A percentile compares a stretch with the other conserved stretches of the same genome.
Evolutionary conservation across 2,797 vertebrate genomes (phyloP).

Genomic region (Cynodonichthys magdalenae): DNA sequence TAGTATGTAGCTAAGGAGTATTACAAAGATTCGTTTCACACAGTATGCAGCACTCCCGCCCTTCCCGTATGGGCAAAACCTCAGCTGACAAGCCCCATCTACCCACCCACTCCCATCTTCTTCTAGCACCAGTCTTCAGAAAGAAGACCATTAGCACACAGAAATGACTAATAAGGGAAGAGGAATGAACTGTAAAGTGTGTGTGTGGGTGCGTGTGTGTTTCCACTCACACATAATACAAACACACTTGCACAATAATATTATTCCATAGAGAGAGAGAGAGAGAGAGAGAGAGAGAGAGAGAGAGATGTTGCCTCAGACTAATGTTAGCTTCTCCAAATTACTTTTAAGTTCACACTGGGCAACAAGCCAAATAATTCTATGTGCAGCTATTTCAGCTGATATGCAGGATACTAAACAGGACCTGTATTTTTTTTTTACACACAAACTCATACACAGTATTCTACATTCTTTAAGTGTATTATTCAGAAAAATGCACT

Average conservation of each 20-base stretch:
- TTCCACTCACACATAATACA: slow-evolving; percentile 15
- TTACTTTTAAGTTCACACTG: slow-evolving; percentile 53
- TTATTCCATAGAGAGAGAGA: slow-evolving; percentile 38
- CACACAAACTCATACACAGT: slow-evolving; percentile 4
- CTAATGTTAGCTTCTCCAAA: slow-evolving; percentile 61
- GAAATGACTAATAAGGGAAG: slow-evolving; percentile 58
- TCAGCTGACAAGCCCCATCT: slow-evolving; percentile 56
- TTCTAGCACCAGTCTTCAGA: slow-evolving; percentile 46
- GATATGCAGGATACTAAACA: slow-evolving; percentile 33
- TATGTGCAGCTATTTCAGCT: slow-evolving; percentile 35
- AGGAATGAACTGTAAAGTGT: slow-evolving; percentile 37
- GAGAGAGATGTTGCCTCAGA: slow-evolving; percentile 44
- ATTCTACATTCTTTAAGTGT: not conserved
- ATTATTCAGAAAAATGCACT: not conserved
- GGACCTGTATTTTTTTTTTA: not conserved
- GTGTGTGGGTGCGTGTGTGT: slow-evolving; percentile 20
- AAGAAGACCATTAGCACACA: slow-evolving; percentile 63
- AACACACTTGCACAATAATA: slow-evolving; percentile 19
- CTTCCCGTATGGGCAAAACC: slow-evolving; percentile 65
- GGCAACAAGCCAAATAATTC: slow-evolving; percentile 48
- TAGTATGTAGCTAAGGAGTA: slow-evolving; percentile 63
- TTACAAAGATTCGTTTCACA: slow-evolving; percentile 70
- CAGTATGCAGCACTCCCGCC: slow-evolving; percentile 44
- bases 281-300: not conserved
- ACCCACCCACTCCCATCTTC: slow-evolving; percentile 49